These are phyloP conservation scores for Notospermus geniculatus DNA, from an alignment of 1,140 invertebrate species.

Conservation along the genomic window DNA sequence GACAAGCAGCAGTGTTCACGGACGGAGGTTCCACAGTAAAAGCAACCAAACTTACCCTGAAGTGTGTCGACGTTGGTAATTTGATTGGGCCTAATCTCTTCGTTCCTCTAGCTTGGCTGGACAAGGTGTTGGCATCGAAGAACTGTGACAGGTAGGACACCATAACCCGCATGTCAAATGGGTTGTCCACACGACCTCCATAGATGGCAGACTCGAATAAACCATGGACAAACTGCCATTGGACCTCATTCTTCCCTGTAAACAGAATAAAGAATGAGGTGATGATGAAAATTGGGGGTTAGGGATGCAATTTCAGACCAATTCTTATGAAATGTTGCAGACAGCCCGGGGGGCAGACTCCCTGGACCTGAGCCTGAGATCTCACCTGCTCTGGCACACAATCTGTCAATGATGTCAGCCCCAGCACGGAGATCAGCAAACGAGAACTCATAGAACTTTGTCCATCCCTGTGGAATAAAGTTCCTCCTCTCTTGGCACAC, in stretches of 20 bases:
- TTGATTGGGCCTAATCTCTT: constrained; percentile 54
- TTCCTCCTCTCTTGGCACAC: constrained; percentile 82
- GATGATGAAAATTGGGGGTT: no score
- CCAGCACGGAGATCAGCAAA: constrained; percentile 79
- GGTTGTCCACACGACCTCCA: constrained; percentile 82
- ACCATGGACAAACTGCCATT: constrained; percentile 79
- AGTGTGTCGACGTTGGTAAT: constrained; percentile 55
- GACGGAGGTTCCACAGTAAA: no score
- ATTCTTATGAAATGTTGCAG: no score
- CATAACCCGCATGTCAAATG: constrained; percentile 73
- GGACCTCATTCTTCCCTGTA: constrained; percentile 45
- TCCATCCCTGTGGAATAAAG: constrained; percentile 85
- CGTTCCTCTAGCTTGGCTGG: constrained; percentile 58
- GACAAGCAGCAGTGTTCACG: no score
- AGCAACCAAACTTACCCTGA: constrained; percentile 46
- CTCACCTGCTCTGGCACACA: constrained; percentile 49
- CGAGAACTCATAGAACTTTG: constrained; percentile 87
- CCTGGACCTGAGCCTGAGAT: no score
- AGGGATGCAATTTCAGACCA: no score
- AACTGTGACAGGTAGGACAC: constrained; percentile 72
- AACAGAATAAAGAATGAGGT: background rate
- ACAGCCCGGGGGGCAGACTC: no score
- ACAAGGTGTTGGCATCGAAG: constrained; percentile 63
- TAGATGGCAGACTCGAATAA: constrained; percentile 81
- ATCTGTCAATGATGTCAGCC: constrained; percentile 68